phyloP scores from a whole-genome alignment of 2,797 vertebrate species.

The Limnodromus scolopaceus region DNA sequence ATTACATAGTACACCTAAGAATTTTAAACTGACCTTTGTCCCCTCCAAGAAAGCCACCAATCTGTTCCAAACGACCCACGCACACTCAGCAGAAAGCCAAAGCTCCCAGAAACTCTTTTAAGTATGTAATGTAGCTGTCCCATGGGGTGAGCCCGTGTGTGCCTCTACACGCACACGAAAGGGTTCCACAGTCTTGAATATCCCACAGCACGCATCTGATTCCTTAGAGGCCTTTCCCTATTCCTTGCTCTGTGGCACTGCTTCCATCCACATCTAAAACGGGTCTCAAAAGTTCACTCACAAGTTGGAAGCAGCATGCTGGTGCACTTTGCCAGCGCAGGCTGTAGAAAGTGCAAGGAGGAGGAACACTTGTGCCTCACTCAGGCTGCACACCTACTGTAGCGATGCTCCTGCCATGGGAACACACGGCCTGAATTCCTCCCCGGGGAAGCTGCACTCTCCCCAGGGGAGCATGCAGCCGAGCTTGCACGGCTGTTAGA shows the following conservation, averaged over 20 bases:
- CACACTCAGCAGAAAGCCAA: neutral
- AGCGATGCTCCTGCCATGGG: neutral
- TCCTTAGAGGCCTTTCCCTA: neutral
- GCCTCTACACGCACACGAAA: fast-evolving
- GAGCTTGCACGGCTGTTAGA: neutral
- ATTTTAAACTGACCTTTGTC: constrained; percentile 22
- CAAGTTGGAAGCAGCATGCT: neutral
- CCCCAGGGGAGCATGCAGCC: neutral
- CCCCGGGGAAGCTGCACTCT: neutral
- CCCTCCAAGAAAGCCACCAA: neutral
- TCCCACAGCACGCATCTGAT: neutral
- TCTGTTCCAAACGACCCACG: neutral
- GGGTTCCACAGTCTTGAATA: neutral
- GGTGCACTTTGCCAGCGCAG: fast-evolving
- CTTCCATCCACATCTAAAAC: neutral
- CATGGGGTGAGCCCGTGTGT: neutral
- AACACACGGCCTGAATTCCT: fast-evolving
- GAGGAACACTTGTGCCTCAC: neutral
- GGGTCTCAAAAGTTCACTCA: neutral
- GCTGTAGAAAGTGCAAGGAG: neutral
- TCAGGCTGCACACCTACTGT: fast-evolving
- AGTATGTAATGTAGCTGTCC: neutral
- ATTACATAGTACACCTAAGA: constrained; percentile 30
- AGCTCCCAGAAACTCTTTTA: neutral
- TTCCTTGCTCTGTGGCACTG: neutral